Base-by-base conservation (phyloP, 2,113 vertebrate species). In the Glareola pratincola region DNA sequence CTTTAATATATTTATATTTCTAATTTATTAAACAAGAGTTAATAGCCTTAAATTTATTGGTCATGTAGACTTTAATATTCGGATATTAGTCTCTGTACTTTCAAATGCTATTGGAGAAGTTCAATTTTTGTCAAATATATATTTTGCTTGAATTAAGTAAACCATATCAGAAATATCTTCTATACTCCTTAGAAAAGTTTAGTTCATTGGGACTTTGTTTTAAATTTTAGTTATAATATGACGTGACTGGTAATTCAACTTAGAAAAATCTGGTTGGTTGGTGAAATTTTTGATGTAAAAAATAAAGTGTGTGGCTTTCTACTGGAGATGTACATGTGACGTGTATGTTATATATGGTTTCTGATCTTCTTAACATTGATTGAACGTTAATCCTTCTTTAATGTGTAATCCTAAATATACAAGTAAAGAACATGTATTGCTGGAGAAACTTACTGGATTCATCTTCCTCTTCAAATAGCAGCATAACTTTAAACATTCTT, bases 351-450 rank as follows among this genome's bases (percentile, higher is more conserved):
- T 37, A 69, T 84, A 6, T 94, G 89, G 50, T 94, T 93, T 96
- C 90, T 93, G 77, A 95, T 89, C 90, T 77, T 71, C 82, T 88
- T 93, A 85, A 53, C 3, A 3, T 75, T 90, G 66, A 93, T 4
- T 75, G 56, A 82, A 79, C 0, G 5, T 88, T 97, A 96, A 97
- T 96, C 90, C 87, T 90, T 80, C 88, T 85, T 96, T 91, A 73
- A 92, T 62, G 37, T 88, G 64, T 96, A 90, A 86, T 90, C 79
- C 94, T 75, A 68, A 94, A 83, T 73, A 51, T 60, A 41, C 54
- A 82, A 93, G 82, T 92, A 66, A 85, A 91, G 68, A 84, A 16
- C 27, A 26, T 39, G 10, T 78, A 60, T 67, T 54, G 30, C 59
- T 83, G 89, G 47, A 88, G 37, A 84, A 95, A 85, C 53, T 26